Conservation (phyloP, 2,797 vertebrate genomes). For the Propithecus deckenii region DNA sequence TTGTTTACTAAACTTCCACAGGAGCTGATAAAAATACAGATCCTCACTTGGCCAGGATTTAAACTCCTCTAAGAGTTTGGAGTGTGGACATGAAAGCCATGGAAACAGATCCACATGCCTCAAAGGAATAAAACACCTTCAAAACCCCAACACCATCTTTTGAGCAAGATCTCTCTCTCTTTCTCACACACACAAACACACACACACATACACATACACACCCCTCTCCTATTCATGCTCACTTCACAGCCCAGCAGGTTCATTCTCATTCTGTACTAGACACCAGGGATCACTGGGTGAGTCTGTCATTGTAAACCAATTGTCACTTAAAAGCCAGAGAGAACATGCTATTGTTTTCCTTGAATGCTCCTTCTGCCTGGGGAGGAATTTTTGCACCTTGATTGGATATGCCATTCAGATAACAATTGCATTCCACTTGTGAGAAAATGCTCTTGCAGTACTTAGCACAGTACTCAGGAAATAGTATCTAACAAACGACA, state of each 20-base stretch:
- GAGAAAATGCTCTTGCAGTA: neutral
- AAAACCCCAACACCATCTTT: neutral
- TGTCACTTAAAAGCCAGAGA: neutral
- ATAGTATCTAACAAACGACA: neutral
- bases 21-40: neutral
- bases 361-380: neutral
- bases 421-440: neutral
- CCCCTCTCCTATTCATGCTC: neutral
- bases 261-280: neutral
- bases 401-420: neutral
- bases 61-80: neutral
- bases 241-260: neutral
- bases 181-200: too few species aligned
- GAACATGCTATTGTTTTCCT: neutral
- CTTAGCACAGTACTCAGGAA: neutral
- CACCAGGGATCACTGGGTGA: neutral
- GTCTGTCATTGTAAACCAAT: neutral
- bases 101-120: neutral
- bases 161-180: neutral
- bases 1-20: neutral
- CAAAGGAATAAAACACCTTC: neutral
- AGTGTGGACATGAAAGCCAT: neutral
- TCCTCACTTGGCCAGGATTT: neutral
- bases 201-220: too few species aligned
- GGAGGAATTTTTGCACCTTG: neutral